Evolutionary conservation across 2,113 vertebrate species (phyloP).

Genomic region (Columba janthina): DNA sequence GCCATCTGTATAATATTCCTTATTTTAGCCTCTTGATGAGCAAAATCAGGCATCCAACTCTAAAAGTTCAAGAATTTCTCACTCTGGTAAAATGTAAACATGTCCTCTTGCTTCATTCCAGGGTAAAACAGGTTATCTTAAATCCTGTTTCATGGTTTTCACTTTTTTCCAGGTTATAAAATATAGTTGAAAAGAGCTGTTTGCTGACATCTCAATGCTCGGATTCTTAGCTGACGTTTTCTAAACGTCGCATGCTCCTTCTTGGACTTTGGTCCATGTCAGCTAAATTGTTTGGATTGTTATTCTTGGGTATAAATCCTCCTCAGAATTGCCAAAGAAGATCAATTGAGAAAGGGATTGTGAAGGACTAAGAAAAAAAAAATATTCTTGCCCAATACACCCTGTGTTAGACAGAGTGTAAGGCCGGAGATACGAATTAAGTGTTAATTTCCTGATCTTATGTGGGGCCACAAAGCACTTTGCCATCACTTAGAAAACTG

Average conservation of each 20-base stretch:
- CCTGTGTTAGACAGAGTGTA: neutral
- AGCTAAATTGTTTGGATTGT: neutral
- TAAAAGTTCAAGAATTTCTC: constrained; percentile 32
- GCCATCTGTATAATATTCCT: neutral
- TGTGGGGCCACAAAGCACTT: neutral
- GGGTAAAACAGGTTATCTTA: neutral
- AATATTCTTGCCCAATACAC: neutral
- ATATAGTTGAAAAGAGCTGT: neutral
- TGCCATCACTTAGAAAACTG: neutral
- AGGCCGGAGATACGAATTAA: neutral
- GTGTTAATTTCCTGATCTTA: neutral
- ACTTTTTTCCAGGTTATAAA: neutral
- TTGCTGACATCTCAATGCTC: neutral
- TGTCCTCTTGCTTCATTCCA: neutral
- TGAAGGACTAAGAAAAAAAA: neutral
- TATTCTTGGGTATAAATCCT: neutral
- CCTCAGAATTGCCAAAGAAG: neutral
- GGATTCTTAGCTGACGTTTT: neutral
- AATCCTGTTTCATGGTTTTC: constrained; percentile 1
- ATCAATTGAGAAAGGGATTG: neutral
- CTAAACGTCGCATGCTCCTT: neutral
- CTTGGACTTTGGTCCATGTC: neutral
- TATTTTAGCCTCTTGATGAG: constrained; percentile 4
- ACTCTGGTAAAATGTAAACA: neutral
- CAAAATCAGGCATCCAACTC: neutral